Base-by-base conservation (phyloP, 2,113 vertebrate genomes). In the Nerophis ophidion region DNA sequence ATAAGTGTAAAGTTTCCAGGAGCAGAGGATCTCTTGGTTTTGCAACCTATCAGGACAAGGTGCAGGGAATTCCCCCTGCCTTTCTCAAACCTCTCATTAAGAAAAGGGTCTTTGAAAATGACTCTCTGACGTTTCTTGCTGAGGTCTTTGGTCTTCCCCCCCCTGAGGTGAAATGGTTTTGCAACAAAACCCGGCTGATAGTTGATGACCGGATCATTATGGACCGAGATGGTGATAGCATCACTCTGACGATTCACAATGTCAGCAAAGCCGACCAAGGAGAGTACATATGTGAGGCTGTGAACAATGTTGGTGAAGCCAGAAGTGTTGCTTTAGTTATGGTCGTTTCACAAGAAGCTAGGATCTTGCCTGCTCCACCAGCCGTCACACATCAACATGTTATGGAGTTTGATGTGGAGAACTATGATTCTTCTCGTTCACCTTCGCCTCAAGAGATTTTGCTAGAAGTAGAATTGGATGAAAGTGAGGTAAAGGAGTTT, bases 401-500 rank as follows among this genome's bases (percentile, higher is more conserved):
- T 63, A 98, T 99, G 90, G 92, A 97, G 64, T 99, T 99, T 75
- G 94, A 97, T 60, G 66, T 99, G 62, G 94, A 96, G 69, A 88
- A 96, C 55, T 83, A 91, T 7, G 88, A 91, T 8, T 91, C 92
- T 12, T 99, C 97, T 9, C 93, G 96, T 56, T 94, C 97, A 51
- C 92, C 96, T 38, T 99, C 97, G 16, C 97, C 97, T 64, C 97
- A 99, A 71, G 97, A 99, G 88, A 99, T 99, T 72, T 87, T 99
- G 42, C 82, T 99, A 8, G 97, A 99, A 83, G 93, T 99, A 47
- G 97, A 99, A 70, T 61, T 99, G 68, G 95, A 97, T 91, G 97
- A 99, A 82, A 92, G 91, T 68, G 93, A 99, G 61, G 94, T 98
- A 46, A 93, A 92, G 65, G 96, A 98, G 72, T 98, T 98, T 92